Conservation (phyloP, 2,888 invertebrate genomes). For the Imbricaverruca yamaguchii region DNA sequence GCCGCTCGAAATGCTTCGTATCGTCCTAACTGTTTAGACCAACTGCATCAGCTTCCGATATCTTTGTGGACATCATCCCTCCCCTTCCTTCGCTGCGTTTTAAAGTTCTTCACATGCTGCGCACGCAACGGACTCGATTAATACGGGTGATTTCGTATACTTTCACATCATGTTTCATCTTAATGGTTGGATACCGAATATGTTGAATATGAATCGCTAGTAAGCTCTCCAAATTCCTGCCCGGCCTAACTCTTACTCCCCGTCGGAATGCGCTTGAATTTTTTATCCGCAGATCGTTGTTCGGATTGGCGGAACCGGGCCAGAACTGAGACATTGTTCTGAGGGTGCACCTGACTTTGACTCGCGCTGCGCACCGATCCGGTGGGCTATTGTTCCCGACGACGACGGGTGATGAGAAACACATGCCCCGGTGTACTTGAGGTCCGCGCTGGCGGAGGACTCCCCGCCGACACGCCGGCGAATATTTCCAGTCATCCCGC, state of each 20-base stretch:
- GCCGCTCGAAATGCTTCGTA: too few relatives aligned
- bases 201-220: not conserved
- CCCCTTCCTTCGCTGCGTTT: too few relatives aligned
- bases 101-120: too few relatives aligned
- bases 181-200: not conserved
- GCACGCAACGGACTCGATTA: too few relatives aligned
- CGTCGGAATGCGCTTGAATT: not conserved
- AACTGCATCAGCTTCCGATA: too few relatives aligned
- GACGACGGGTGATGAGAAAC: not conserved
- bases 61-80: too few relatives aligned
- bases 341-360: not conserved
- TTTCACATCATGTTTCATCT: not conserved
- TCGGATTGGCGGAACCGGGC: not conserved
- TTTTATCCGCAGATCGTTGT: not conserved
- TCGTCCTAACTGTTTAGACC: too few relatives aligned
- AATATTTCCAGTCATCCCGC: slow-evolving; percentile 13
- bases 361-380: not conserved
- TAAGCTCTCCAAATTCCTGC: not conserved
- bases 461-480: not conserved
- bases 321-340: not conserved
- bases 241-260: not conserved
- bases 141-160: not conserved
- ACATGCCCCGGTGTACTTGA: not conserved
- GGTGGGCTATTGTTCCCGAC: not conserved
- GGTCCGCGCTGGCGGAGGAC: not conserved